Evolutionary conservation across 2,888 invertebrate genomes (phyloP).

Genomic region (Geophilus truncorum): DNA sequence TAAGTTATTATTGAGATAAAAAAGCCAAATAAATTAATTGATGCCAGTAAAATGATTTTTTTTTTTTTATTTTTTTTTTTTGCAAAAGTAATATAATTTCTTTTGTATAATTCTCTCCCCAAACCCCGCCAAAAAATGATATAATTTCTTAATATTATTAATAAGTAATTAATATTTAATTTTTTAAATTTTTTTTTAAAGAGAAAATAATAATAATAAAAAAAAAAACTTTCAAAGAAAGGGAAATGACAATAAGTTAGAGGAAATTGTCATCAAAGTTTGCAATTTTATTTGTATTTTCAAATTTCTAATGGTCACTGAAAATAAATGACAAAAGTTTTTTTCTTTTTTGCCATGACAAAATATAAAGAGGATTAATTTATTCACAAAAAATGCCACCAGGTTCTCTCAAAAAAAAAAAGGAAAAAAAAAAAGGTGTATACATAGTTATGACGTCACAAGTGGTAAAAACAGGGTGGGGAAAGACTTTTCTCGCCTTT

Average conservation of each 20-base stretch:
- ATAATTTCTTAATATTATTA: background rate
- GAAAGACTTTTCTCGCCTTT: background rate
- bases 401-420: background rate
- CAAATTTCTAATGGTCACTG: conserved; percentile 23
- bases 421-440: background rate
- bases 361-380: background rate
- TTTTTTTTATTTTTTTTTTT: background rate
- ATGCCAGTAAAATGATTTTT: background rate
- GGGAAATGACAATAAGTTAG: background rate
- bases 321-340: background rate
- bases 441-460: background rate
- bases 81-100: conserved; percentile 11
- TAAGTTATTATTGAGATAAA: conserved; percentile 13
- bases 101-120: background rate
- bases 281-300: conserved; percentile 27
- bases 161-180: background rate
- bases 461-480: background rate
- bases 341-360: conserved; percentile 14
- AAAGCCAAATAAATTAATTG: conserved; percentile 20
- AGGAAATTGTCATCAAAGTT: background rate
- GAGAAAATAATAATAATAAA: background rate
- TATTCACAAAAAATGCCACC: conserved; percentile 3
- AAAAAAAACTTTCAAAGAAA: background rate
- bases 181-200: background rate
- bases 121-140: background rate